Percentiles rank a stretch among this genome's conserved stretches.
These are phyloP conservation scores for Euthynnus affinis DNA, from an alignment of 2,797 vertebrate genomes.

Conservation along the genomic window DNA sequence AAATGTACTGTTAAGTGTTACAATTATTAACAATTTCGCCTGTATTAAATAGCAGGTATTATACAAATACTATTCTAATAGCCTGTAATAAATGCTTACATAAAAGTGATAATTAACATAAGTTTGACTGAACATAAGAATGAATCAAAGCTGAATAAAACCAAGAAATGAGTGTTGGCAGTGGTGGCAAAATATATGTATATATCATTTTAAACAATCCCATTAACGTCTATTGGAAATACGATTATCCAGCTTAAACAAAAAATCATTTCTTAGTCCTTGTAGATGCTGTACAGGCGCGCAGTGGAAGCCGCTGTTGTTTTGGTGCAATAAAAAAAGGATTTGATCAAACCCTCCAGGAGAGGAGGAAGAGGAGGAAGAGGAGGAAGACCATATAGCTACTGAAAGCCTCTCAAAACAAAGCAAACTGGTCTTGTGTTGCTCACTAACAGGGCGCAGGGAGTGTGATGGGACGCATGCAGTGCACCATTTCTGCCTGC, in stretches of 20 bases:
- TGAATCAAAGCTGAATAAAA: neutral
- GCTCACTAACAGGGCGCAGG: neutral
- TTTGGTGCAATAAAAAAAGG: neutral
- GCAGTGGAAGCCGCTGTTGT: neutral
- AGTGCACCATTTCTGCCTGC: slow-evolving; percentile 13
- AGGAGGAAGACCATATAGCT: neutral
- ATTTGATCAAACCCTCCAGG: neutral
- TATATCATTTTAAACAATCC: neutral
- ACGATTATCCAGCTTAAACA: no score
- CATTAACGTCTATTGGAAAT: neutral
- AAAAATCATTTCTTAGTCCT: no score
- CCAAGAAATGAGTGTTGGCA: neutral
- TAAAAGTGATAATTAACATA: neutral
- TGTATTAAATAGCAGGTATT: neutral
- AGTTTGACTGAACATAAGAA: neutral
- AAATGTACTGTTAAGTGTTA: neutral
- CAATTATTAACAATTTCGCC: neutral
- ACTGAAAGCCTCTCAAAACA: neutral
- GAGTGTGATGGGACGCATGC: neutral
- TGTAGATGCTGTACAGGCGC: neutral
- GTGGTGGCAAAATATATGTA: neutral
- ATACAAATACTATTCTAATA: neutral
- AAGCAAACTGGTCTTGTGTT: neutral
- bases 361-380: neutral
- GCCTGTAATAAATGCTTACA: neutral